Evolutionary conservation across 2,888 invertebrate genomes (phyloP), one percentile per base, ranked within the genome.

Genomic region (Griposia aprilina): DNA sequence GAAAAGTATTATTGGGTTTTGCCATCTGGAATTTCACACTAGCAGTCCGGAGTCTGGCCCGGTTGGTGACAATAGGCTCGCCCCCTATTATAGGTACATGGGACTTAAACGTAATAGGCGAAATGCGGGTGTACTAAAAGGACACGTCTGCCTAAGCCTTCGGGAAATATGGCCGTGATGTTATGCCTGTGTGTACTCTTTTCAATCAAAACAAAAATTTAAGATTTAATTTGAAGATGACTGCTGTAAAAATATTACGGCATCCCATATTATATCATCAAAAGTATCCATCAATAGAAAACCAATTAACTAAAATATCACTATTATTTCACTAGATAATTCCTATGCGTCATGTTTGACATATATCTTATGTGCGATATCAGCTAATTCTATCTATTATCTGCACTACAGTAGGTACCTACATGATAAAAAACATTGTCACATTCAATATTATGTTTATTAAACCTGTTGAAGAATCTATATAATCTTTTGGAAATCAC

Each of bases 301-400:
- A 17, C 15, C 62, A 57, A 76, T 76, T 57, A 63, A 76, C 82
- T 77, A 59, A 13, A 57, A 48, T 65, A 83, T 45, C 48, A 48
- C 5, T 62, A 20, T 76, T 57, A 57, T 83, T 60, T 77, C 26
- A 83, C 60, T 62, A 67, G 20, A 78, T 67, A 55, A 60, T 79
- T 26, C 55, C 55, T 67, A 41, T 55, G 78, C 26, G 52, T 55
- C 36, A 23, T 83, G 66, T 80, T 70, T 50, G 55, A 80, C 80
- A 81, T 71, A 70, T 70, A 71, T 80, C 69, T 70, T 55, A 59
- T n/a, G 60, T 45, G 26, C 13, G 59, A 73, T 81, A 85, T 85
- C 74, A 59, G 23, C 4, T 80, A 65, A 73, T 59, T 62, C 57
- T 62, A 57, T 70, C 23, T n/a, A 26, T 50, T 80, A 81, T 80